Percentiles rank a stretch among this genome's conserved stretches.
These are phyloP conservation scores for Calephelis nemesis DNA, from an alignment of 1,140 invertebrate genomes.

Conservation along the genomic window DNA sequence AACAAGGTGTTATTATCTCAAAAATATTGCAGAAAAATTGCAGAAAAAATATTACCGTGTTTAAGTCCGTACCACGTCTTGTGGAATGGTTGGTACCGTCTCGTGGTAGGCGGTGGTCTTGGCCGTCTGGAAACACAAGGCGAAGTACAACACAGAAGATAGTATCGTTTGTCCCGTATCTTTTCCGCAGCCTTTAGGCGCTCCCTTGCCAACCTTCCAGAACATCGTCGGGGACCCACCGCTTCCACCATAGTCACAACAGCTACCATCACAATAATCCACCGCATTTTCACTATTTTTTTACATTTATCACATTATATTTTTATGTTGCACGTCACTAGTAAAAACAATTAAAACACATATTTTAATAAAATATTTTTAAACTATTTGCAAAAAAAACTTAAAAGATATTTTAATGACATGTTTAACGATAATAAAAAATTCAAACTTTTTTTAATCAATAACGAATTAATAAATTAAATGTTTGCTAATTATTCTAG, in stretches of 20 bases:
- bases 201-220: slow-evolving; percentile 56
- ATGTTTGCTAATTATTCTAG: no score
- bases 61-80: slow-evolving; percentile 70
- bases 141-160: slow-evolving; percentile 53
- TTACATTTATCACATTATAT: slow-evolving; percentile 14
- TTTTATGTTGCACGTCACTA: slow-evolving; percentile 15
- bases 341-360: background rate
- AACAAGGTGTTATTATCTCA: no score
- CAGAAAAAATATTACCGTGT: slow-evolving; percentile 48
- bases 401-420: no score
- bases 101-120: slow-evolving; percentile 44
- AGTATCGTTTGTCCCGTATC: slow-evolving; percentile 64
- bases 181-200: slow-evolving; percentile 66
- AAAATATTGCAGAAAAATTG: no score
- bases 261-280: slow-evolving; percentile 40
- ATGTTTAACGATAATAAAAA: no score
- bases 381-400: no score
- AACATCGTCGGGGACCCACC: slow-evolving; percentile 49
- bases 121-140: slow-evolving; percentile 43
- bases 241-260: slow-evolving; percentile 33
- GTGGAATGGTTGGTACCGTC: slow-evolving; percentile 65
- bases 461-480: no score
- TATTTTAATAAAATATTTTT: background rate
- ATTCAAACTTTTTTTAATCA: no score
- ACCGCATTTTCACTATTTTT: slow-evolving; percentile 41